Evolutionary conservation across 2,797 vertebrate species (phyloP).

Genomic region (Triplophysa yarkandensis): DNA sequence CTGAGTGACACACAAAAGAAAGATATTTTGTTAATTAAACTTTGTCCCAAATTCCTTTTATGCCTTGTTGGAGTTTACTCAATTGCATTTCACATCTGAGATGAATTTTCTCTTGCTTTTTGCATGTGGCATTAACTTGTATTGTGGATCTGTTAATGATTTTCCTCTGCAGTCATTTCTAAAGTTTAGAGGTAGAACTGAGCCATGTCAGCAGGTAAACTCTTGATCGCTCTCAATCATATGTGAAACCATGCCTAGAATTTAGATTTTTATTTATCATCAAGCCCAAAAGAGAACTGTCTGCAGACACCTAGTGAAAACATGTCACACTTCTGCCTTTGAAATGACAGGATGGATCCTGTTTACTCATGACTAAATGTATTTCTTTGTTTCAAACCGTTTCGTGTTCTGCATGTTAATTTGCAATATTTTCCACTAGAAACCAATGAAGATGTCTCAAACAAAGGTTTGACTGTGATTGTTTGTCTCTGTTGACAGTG

Average conservation of each 20-base stretch:
- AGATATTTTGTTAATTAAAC: too few relatives aligned
- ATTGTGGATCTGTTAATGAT: not conserved
- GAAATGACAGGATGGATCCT: not conserved
- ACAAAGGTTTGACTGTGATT: slow-evolving; percentile 54
- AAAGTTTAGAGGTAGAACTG: not conserved
- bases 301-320: slow-evolving; percentile 3
- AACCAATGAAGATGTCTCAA: slow-evolving; percentile 17
- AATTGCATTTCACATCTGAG: not conserved
- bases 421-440: not conserved
- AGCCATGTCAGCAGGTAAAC: slow-evolving; percentile 1
- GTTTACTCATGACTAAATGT: slow-evolving; percentile 7
- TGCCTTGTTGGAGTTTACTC: too few relatives aligned
- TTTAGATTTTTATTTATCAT: not conserved
- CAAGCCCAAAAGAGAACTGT: not conserved
- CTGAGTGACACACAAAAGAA: too few relatives aligned
- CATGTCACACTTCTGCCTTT: not conserved
- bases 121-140: not conserved
- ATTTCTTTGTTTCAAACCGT: not conserved
- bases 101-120: not conserved
- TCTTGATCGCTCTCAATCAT: not conserved
- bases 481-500: slow-evolving; percentile 52
- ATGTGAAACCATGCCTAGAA: not conserved
- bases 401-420: slow-evolving; percentile 23
- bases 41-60: too few relatives aligned
- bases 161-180: not conserved